Conservation (phyloP, 2,797 vertebrate genomes). For the Spatula versicolor region DNA sequence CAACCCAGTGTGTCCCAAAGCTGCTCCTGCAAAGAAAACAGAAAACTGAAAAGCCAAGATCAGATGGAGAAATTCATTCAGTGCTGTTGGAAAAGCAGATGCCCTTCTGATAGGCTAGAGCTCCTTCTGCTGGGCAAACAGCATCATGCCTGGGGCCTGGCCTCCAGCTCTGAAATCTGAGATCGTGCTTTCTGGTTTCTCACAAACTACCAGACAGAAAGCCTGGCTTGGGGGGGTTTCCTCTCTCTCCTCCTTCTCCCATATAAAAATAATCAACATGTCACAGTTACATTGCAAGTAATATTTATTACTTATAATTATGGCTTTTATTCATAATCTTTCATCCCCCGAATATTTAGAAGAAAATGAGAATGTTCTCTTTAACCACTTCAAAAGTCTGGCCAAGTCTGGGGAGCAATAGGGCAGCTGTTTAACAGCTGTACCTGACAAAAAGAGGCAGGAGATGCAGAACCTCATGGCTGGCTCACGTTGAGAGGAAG, state of each 20-base stretch:
- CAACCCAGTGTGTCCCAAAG: neutral
- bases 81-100: neutral
- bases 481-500: neutral
- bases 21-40: neutral
- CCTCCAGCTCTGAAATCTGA: neutral
- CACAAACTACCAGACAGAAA: neutral
- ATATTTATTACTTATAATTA: neutral
- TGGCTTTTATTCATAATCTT: neutral
- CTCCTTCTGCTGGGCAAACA: constrained; percentile 39
- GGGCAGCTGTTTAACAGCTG: neutral
- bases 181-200: neutral
- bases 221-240: neutral
- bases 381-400: neutral
- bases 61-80: neutral
- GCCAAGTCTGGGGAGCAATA: neutral
- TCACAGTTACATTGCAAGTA: neutral
- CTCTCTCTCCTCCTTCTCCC: neutral
- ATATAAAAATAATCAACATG: neutral
- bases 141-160: neutral
- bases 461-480: neutral
- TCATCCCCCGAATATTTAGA: neutral
- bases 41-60: neutral
- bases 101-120: neutral
- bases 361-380: neutral
- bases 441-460: neutral